Evolutionary conservation across 2,113 vertebrate species (phyloP).

Genomic region (Tringa solitaria): DNA sequence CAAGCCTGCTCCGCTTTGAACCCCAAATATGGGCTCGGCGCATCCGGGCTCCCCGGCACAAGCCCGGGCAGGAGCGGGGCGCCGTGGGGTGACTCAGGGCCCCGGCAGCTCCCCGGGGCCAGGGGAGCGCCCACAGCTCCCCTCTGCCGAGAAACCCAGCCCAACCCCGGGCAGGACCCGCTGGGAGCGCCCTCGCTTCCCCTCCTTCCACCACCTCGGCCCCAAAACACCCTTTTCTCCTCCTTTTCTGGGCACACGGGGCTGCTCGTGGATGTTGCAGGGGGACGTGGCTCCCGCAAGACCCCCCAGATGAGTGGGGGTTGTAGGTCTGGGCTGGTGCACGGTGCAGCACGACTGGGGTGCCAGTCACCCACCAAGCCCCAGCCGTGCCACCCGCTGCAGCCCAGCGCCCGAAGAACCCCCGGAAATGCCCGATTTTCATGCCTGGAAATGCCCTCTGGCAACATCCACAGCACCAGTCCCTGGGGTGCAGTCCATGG

Average conservation of each 20-base stretch:
- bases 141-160: background rate
- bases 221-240: background rate
- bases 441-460: rapidly evolving
- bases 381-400: no score
- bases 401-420: background rate
- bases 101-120: background rate
- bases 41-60: background rate
- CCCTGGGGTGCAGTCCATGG: rapidly evolving
- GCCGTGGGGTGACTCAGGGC: conserved; percentile 37
- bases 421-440: background rate
- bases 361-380: background rate
- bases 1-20: rapidly evolving
- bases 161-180: background rate
- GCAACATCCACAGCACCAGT: rapidly evolving
- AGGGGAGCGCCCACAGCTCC: background rate
- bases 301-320: rapidly evolving
- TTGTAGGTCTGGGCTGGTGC: background rate
- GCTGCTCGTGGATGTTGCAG: rapidly evolving
- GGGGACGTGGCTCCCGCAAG: rapidly evolving
- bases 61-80: background rate
- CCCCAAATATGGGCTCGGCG: background rate
- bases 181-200: background rate
- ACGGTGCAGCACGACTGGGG: rapidly evolving
- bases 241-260: background rate
- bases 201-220: background rate